Evolutionary conservation across 1,140 invertebrate species (phyloP), one percentile per base, ranked within the genome.

Genomic region (Harpegnathos saltator): DNA sequence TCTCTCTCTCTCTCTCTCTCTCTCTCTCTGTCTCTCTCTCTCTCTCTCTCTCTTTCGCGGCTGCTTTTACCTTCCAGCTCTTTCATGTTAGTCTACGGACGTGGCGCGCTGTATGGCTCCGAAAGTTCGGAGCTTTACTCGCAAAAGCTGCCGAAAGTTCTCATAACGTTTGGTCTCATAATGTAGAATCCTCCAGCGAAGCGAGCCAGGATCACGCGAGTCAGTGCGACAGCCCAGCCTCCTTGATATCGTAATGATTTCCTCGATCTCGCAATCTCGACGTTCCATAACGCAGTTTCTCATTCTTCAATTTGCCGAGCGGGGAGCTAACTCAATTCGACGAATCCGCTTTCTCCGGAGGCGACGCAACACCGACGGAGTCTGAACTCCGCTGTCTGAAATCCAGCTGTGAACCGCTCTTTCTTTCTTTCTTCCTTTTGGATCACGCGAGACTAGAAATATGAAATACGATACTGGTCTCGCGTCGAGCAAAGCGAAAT

Each of bases 1-100:
- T 56, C 83, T 77, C 54, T 85, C 48, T 56, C 72, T 48, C 65
- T 59, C 77, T 87, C 85, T 66, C n/a, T n/a, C n/a, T n/a, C n/a
- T n/a, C n/a, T n/a, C n/a, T n/a, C n/a, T n/a, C n/a, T n/a, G n/a
- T n/a, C n/a, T n/a, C n/a, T n/a, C n/a, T n/a, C n/a, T n/a, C n/a
- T n/a, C n/a, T n/a, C n/a, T n/a, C n/a, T n/a, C n/a, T n/a, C n/a
- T n/a, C n/a, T n/a, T n/a, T n/a, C n/a, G n/a, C n/a, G n/a, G n/a
- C n/a, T n/a, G n/a, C n/a, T n/a, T n/a, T n/a, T n/a, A n/a, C n/a
- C n/a, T n/a, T n/a, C n/a, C n/a, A n/a, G 33, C 59, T 80, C 15
- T 52, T 78, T 71, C n/a, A 44, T 29, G 12, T 68, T 58, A 44
- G 24, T n/a, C 24, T 5, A 63, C 54, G 24, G 24, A 22, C 12